Percentiles rank a stretch among this genome's conserved stretches.
Conservation (phyloP, 1,140 invertebrate genomes). For the Heliconius nattereri region DNA sequence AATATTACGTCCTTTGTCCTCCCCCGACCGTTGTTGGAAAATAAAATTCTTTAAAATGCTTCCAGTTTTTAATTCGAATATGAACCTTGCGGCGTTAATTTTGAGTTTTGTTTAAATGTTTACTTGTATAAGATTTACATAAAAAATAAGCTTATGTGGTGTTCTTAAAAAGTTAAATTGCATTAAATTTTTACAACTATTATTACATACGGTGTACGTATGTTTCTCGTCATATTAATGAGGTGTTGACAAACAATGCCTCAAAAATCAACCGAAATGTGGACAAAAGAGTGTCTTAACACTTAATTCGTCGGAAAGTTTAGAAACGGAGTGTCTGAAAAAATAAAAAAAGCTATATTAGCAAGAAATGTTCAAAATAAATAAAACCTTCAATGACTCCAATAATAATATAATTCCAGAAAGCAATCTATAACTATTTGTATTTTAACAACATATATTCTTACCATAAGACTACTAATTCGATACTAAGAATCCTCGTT, state of each 20-base stretch:
- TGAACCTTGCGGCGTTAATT: background rate
- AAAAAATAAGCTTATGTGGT: too few species aligned
- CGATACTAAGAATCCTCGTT: conserved; percentile 25
- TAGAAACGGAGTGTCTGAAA: too few species aligned
- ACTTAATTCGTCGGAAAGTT: too few species aligned
- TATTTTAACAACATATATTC: background rate
- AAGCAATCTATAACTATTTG: background rate
- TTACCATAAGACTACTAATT: conserved; percentile 1
- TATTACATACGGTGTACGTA: too few species aligned
- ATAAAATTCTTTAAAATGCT: conserved; percentile 7
- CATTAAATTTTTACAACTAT: background rate
- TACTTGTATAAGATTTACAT: too few species aligned
- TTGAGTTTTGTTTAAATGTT: background rate
- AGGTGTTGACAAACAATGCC: too few species aligned
- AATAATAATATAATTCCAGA: background rate
- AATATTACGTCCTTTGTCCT: conserved; percentile 40
- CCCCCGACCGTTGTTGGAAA: conserved; percentile 11
- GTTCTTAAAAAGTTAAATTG: background rate
- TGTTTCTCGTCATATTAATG: too few species aligned
- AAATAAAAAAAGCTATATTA: too few species aligned
- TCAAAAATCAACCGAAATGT: too few species aligned
- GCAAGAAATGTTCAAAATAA: background rate
- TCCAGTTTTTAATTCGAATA: background rate
- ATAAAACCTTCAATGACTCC: background rate
- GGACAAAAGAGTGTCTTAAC: too few species aligned